Evolutionary conservation across 2,113 vertebrate species (phyloP), one percentile per base, ranked within the genome.

Genomic region (Anser brachyrhynchus): DNA sequence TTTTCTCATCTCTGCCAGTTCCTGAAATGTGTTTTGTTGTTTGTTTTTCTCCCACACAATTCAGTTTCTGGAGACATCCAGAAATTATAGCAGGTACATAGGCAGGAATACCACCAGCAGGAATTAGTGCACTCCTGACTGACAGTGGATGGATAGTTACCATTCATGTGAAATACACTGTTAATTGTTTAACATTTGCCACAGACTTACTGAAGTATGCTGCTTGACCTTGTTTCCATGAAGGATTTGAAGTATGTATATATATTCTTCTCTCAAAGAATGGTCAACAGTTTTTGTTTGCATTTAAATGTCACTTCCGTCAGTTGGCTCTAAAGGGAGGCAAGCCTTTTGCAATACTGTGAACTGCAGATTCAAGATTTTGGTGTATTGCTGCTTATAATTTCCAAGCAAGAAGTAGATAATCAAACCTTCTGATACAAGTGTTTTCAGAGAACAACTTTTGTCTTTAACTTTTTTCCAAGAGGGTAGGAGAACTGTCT

Each of bases 1-100:
- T 23, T 51, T 28, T 31, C n/a, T 72, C 18, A 14, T 6, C 26
- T 54, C 22, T 72, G 10, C 31, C 21, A 6, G 20, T 78, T 75
- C 13, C 29, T 6, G 9, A 8, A 1, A 0, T 18, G 13, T 46
- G 33, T 7, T 52, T 22, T 37, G 21, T 20, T 69, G 19, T 72
- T 61, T 13, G 10, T 25, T 59, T 65, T 54, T 15, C 26, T 20
- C 52, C 23, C 28, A 41, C 54, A 9, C 23, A 58, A 2, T 66
- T 73, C 25, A 13, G 31, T 54, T 87, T 67, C 37, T 41, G 43
- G 33, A 66, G 69, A 39, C 54, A 29, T 26, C n/a, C 29, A 58
- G 85, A 79, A 73, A 52, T n/a, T 55, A 13, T 16, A 69, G 57
- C 16, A 41, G 35, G 12, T 25, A 4, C 12, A 25, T 29, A 28